A percentile compares a stretch with the other conserved stretches of the same genome.
phyloP scores from a whole-genome alignment of 2,888 invertebrate species.

The Plusia festucae region DNA sequence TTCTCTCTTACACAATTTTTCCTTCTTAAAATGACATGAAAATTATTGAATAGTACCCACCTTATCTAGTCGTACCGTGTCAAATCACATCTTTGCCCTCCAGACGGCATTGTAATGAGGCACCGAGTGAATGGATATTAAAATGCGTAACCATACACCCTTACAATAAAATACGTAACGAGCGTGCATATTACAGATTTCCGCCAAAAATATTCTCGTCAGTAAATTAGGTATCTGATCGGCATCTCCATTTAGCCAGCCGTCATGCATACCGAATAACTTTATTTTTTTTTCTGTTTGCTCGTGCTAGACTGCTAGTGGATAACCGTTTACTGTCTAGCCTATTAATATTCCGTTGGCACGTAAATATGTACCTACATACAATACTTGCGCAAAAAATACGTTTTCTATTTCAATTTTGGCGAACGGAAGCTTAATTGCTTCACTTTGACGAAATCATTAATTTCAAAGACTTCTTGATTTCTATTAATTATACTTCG shows the following conservation, averaged over 20 bases:
- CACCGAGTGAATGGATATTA: background rate
- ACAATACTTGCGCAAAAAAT: conserved; percentile 24
- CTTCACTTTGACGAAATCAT: conserved; percentile 35
- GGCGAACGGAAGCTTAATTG: conserved; percentile 36
- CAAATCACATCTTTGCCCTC: background rate
- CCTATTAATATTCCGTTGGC: conserved; percentile 37
- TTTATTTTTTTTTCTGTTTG: conserved; percentile 34
- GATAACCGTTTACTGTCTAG: conserved; percentile 28
- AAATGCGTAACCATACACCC: background rate
- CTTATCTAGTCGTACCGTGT: background rate
- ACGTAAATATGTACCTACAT: conserved; percentile 25
- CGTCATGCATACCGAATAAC: conserved; percentile 25
- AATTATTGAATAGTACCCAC: background rate
- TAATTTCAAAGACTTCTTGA: conserved; percentile 29
- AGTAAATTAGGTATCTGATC: conserved; percentile 14
- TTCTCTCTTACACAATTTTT: too few relatives aligned
- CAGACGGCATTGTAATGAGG: too few relatives aligned
- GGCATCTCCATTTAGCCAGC: conserved; percentile 16
- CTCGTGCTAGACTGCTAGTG: conserved; percentile 21
- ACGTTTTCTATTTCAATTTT: conserved; percentile 44
- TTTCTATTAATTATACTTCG: conserved; percentile 38
- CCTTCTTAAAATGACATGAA: too few relatives aligned
- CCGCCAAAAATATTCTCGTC: conserved; percentile 1
- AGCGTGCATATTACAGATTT: conserved; percentile 4
- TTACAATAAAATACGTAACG: conserved; percentile 3